These are phyloP conservation scores for Lycaon pictus DNA, from an alignment of 2,113 vertebrate genomes.

Conservation along the genomic window DNA sequence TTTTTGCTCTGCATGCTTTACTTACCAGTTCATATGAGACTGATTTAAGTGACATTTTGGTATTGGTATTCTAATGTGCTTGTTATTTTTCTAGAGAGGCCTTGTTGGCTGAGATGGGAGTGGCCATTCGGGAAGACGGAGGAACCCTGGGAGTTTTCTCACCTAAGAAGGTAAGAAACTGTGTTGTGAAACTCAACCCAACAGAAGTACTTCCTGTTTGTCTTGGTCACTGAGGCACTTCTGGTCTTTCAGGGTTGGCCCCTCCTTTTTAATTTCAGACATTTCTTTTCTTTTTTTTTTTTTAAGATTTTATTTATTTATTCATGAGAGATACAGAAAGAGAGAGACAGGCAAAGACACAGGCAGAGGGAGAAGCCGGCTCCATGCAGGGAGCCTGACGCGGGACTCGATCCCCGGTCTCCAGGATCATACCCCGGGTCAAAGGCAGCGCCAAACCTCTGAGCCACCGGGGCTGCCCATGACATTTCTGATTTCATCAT, in stretches of 20 bases:
- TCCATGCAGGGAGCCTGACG: too few relatives aligned
- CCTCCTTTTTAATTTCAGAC: constrained; percentile 19
- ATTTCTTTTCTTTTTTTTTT: not conserved
- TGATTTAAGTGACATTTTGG: not conserved
- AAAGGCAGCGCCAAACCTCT: too few relatives aligned
- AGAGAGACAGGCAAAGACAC: too few relatives aligned
- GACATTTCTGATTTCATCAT: constrained; percentile 42
- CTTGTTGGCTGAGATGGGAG: constrained; percentile 98
- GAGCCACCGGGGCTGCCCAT: too few relatives aligned
- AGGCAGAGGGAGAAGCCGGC: too few relatives aligned
- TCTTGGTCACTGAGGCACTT: not conserved
- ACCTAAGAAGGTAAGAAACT: constrained; percentile 95
- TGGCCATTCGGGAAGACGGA: constrained; percentile 98
- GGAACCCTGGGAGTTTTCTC: constrained; percentile 99
- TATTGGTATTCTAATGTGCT: not conserved
- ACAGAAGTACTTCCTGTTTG: not conserved
- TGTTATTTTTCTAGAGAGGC: constrained; percentile 92
- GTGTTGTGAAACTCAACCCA: not conserved
- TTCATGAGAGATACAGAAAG: too few relatives aligned
- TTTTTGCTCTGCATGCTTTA: not conserved
- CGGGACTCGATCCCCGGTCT: too few relatives aligned
- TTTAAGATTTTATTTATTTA: too few relatives aligned
- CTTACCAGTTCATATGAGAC: not conserved
- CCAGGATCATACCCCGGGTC: too few relatives aligned
- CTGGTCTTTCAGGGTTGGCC: not conserved